Evolutionary conservation across 2,113 vertebrate species (phyloP).

Genomic region (Cochlearius cochlearius): DNA sequence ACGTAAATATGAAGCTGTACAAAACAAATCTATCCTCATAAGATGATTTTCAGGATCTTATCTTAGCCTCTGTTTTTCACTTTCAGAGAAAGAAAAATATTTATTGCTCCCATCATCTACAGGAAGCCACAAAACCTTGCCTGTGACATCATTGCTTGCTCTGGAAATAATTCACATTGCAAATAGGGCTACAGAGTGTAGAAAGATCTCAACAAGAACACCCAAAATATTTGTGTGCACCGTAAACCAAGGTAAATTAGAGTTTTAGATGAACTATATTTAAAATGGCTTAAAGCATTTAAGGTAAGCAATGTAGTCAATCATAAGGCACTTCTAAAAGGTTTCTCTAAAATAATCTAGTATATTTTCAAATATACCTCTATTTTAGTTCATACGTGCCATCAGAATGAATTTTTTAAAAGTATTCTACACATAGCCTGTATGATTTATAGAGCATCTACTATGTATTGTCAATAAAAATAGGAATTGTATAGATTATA

Average conservation of each 20-base stretch:
- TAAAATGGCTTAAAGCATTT: not conserved
- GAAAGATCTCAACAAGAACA: not conserved
- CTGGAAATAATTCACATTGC: not conserved
- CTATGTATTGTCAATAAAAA: not conserved
- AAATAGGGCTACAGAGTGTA: not conserved
- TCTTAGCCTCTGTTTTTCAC: not conserved
- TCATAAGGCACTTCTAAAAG: not conserved
- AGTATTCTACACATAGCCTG: not conserved
- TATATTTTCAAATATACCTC: not conserved
- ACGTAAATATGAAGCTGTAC: not conserved
- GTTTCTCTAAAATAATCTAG: not conserved
- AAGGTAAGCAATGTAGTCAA: not conserved
- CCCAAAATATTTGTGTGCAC: not conserved
- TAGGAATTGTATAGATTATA: rapidly evolving
- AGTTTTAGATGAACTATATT: not conserved
- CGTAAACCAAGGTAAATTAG: not conserved
- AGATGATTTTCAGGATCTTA: not conserved
- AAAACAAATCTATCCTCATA: not conserved
- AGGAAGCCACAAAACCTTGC: not conserved
- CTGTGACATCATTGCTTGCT: not conserved
- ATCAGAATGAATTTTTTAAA: not conserved
- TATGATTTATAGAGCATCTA: not conserved
- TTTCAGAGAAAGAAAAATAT: not conserved
- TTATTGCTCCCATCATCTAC: not conserved
- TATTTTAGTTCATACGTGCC: not conserved